Evolutionary conservation across 2,797 vertebrate species (phyloP), one percentile per base, ranked within the genome.

Genomic region (Huso huso): DNA sequence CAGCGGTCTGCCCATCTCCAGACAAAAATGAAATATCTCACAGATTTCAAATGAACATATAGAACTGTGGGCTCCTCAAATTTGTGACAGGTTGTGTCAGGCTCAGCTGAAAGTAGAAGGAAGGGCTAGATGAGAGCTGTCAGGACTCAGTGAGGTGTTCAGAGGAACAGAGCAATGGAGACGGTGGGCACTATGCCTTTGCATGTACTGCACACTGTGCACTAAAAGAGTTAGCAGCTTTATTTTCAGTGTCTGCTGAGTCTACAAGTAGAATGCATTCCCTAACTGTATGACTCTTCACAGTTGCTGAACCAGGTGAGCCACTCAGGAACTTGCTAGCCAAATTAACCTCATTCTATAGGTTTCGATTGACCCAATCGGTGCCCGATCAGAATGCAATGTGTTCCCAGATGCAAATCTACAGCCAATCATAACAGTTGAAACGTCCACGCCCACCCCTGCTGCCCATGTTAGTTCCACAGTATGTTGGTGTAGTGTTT

Each of bases 1-100:
- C 68, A 70, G 77, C 79, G 75, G 72, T 79, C 75, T 75, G 74
- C 49, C 74, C 74, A 60, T 68, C 67, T 63, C 51, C 60, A 70
- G 82, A 88, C 82, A 86, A 82, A 79, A 88, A 85, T 78, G 86
- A 83, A 73, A 86, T 82, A 85, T 23, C 49, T 70, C 61, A 70
- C 67, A 53, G 51, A 65, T 37, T 59, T 57, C 48, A 59, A 58
- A 66, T 66, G 18, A 66, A 66, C n/a, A 59, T 15, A 8, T 66
- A 37, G 53, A 59, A 59, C 64, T n/a, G 2, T 59, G 48, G 65
- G 48, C 13, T 59, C 37, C 55, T 13, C 23, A 1, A n/a, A 1
- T 6, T 10, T 18, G 53, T 59, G 48, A 7, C 48, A 13, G 49
- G 53, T 10, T 58, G 55, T n/a, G 6, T 6, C 55, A n/a, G 55